Evolutionary conservation across 2,113 vertebrate species (phyloP).

Genomic region (Cololabis saira): DNA sequence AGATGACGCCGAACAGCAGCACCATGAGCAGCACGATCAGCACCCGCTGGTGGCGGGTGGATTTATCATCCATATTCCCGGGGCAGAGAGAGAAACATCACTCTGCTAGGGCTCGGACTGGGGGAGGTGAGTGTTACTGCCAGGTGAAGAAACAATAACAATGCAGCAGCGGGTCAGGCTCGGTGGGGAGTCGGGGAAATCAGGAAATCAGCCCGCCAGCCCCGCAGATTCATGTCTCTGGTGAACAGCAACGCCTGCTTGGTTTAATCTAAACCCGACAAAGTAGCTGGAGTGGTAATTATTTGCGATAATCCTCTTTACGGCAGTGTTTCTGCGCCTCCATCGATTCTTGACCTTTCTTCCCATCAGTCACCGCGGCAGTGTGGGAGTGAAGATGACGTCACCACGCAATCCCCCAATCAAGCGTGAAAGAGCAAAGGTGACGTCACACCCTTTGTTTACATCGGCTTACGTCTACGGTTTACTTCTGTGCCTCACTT

Average conservation of each 20-base stretch:
- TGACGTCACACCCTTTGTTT: background rate
- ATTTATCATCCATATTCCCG: slow-evolving; percentile 94
- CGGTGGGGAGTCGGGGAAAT: background rate
- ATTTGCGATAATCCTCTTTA: background rate
- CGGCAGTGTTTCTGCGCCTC: background rate
- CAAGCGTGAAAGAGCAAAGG: background rate
- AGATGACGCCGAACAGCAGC: slow-evolving; percentile 91
- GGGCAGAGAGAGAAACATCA: slow-evolving; percentile 74
- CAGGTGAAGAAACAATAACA: slow-evolving; percentile 54
- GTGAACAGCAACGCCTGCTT: rapidly evolving
- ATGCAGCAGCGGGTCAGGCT: slow-evolving; percentile 20
- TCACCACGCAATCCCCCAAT: slow-evolving; percentile 23
- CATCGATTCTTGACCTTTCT: slow-evolving; percentile 65
- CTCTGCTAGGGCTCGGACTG: slow-evolving; percentile 55
- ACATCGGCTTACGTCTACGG: too few species aligned
- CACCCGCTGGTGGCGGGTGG: slow-evolving; percentile 83
- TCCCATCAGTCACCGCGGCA: slow-evolving; percentile 75
- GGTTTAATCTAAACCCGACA: background rate
- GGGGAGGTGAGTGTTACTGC: background rate
- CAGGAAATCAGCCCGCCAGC: background rate
- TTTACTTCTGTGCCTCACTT: too few species aligned
- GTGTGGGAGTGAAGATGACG: slow-evolving; percentile 41
- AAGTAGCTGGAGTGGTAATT: background rate
- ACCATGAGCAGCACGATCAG: slow-evolving; percentile 89
- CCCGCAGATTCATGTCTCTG: background rate